phyloP scores from a whole-genome alignment of 92 coral and sea anemone genomes.

The Siderastrea radians region DNA sequence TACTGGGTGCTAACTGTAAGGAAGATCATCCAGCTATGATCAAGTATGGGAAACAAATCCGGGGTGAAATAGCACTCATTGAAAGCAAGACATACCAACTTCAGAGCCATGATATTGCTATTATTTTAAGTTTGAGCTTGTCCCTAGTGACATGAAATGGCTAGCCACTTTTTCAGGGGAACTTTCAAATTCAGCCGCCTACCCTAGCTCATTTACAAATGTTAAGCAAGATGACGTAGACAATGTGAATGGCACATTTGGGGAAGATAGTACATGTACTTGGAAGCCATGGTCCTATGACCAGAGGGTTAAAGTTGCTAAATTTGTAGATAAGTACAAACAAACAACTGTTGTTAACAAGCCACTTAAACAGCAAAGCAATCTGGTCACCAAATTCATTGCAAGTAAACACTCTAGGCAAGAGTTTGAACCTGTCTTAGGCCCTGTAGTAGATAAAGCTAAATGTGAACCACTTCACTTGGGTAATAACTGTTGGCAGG shows the following conservation, averaged over 20 bases:
- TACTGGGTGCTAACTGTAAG: constrained; percentile 74
- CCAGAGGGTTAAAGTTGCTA: constrained; percentile 26
- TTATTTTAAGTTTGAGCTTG: too few species aligned
- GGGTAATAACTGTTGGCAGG: constrained; percentile 83
- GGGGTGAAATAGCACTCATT: constrained; percentile 45
- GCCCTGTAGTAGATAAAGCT: too few species aligned
- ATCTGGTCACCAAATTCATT: constrained; percentile 64
- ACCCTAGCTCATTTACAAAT: constrained; percentile 72
- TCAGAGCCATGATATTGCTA: too few species aligned
- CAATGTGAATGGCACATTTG: neutral
- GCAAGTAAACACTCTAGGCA: too few species aligned
- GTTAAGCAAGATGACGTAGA: constrained; percentile 58
- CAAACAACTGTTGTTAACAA: constrained; percentile 55
- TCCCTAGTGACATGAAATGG: too few species aligned
- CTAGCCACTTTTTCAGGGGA: too few species aligned
- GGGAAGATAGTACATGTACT: too few species aligned
- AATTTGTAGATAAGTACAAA: constrained; percentile 67
- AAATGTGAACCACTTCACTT: constrained; percentile 7
- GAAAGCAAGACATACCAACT: too few species aligned
- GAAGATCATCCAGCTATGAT: constrained; percentile 68
- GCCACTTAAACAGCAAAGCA: constrained; percentile 69
- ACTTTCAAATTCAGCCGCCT: neutral
- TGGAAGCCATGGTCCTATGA: too few species aligned
- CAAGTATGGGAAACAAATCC: constrained; percentile 66
- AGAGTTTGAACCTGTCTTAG: too few species aligned